phyloP scores from a whole-genome alignment of 1,140 invertebrate genomes.

The Papilio xuthus region DNA sequence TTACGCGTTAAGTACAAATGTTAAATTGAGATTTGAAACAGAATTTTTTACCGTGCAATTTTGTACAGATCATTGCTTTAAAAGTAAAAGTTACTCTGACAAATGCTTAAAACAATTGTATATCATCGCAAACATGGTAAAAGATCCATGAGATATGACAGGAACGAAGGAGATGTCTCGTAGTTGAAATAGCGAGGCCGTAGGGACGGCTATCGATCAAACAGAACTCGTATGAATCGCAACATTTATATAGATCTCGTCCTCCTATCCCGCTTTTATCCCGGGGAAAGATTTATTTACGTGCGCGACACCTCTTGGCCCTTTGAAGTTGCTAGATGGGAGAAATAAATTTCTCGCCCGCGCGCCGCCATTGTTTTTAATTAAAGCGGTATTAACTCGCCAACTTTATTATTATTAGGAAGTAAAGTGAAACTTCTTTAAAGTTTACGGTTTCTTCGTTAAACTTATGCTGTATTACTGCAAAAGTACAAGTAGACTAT shows the following conservation, averaged over 20 bases:
- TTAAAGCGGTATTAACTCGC: constrained; percentile 68
- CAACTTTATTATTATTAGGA: constrained; percentile 54
- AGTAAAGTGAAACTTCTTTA: constrained; percentile 44
- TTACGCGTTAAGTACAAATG: neutral
- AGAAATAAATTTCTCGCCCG: constrained; percentile 65
- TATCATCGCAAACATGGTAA: constrained; percentile 27
- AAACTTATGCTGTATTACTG: too few species aligned
- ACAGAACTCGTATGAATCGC: constrained; percentile 61
- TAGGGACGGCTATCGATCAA: constrained; percentile 67
- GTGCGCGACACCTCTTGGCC: constrained; percentile 65
- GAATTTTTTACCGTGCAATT: neutral
- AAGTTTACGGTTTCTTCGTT: constrained; percentile 11
- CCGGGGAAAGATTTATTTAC: constrained; percentile 68
- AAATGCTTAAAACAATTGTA: neutral
- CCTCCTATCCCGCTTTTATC: constrained; percentile 64
- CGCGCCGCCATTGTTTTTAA: constrained; percentile 67
- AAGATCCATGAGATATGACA: constrained; percentile 66
- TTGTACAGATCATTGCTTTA: neutral
- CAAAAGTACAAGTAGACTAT: too few species aligned
- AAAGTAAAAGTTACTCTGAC: too few species aligned
- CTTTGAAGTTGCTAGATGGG: constrained; percentile 74
- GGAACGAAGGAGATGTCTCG: constrained; percentile 66
- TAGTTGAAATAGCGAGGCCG: constrained; percentile 67
- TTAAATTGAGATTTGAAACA: neutral
- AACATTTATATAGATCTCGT: constrained; percentile 69